Evolutionary conservation across 1,140 invertebrate species (phyloP), one percentile per base, ranked within the genome.

Genomic region (Ceratosolen fusciceps): DNA sequence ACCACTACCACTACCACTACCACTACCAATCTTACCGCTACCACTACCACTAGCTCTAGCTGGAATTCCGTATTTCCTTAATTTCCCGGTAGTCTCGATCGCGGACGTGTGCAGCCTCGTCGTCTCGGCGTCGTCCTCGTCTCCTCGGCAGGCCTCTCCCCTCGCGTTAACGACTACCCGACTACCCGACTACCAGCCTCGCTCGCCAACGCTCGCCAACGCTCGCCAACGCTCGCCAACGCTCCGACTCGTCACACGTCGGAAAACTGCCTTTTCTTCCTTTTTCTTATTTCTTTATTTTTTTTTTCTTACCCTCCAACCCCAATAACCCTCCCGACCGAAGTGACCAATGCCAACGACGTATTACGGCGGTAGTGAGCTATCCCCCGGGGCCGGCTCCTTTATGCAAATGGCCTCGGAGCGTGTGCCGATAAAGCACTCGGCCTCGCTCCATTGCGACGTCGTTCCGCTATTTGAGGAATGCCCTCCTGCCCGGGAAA

Each of bases 141-240:
- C 49, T 37, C n/a, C 31, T 74, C 8, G 54, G 34, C n/a, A 60
- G 34, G n/a, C 52, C 43, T n/a, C 47, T 24, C 7, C 19, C 34
- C 21, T 31, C 16, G 62, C 62, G 62, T 76, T 76, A 76, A 75
- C 47, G 68, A 12, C 67, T 58, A 21, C 65, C 75, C 75, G 70
- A 65, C 52, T 70, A 37, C n/a, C 29, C 37, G 16, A n/a, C 16
- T 24, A 47, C 47, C n/a, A n/a, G n/a, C n/a, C n/a, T 62, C 24
- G 56, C 72, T 39, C 43, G 39, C 47, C 56, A 62, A 60, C 62
- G 54, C 72, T n/a, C n/a, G n/a, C n/a, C n/a, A n/a, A n/a, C n/a
- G n/a, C n/a, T n/a, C n/a, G n/a, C n/a, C n/a, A n/a, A 37, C 49
- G n/a, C 34, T 26, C 37, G 12, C 19, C 24, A 73, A 29, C 14